Base-by-base conservation (phyloP, 2,888 invertebrate species). In the Nephrotoma flavescens region DNA sequence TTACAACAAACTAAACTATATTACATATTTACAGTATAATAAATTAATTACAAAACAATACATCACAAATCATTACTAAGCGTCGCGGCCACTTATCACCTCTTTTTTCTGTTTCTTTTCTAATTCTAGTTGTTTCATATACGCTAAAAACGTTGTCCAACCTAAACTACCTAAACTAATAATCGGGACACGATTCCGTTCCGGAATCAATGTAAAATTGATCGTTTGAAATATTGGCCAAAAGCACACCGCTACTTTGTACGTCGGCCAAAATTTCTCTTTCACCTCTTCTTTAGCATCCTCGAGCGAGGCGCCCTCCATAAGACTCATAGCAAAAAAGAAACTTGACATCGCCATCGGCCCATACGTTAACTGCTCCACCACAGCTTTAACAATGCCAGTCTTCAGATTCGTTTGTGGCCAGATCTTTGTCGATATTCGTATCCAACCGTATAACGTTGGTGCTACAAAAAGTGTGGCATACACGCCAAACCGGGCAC, bases 391-490 rank as follows among this genome's bases (percentile, higher is more conserved):
- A 71, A 94, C 94, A 11, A 96, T 89, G 12, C 95, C 96, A 88
- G 94, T 94, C 90, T 93, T 93, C 71, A 97, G 89, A 87, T 94
- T 93, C 88, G 93, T 94, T 86, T 94, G 94, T 41, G 97, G 97
- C 95, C 96, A 96, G 91, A 96, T 92, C 86, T 93, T 92, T 88
- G 94, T 94, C n/a, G 96, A 95, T 86, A 96, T 91, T 90, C 94
- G 95, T 85, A 97, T 92, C 97, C 97, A 97, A 87, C 94, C 93
- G 89, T 96, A 96, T 0, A 97, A 91, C 5, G 96, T 96, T 12
- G 97, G 97, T 0, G 96, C 97, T 31, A 96, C 96, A 91, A 95
- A 96, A 86, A 95, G 93, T 7, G 95, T 94, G n/a, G 96, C 97
- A 91, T 95, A 96, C 86, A 96, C 89, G 89, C 96, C 94, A 91